Conservation (phyloP, 2,797 vertebrate species). For the Oreochromis mossambicus region DNA sequence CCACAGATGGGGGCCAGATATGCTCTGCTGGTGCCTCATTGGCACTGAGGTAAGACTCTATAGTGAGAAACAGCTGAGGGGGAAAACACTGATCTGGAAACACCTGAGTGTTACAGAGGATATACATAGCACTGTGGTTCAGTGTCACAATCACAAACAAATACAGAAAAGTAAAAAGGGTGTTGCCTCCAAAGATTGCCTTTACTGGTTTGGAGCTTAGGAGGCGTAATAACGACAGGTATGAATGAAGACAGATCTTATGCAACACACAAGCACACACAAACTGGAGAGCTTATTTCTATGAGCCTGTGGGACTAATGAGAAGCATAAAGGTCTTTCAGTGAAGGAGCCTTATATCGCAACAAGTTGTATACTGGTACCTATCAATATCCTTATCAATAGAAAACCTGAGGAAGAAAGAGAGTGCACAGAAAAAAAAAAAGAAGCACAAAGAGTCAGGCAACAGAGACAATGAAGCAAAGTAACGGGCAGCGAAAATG, state of each 20-base stretch:
- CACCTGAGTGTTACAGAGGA: too few relatives aligned
- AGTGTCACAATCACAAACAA: too few relatives aligned
- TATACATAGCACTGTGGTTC: too few relatives aligned
- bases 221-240: neutral
- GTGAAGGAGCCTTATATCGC: conserved; percentile 78
- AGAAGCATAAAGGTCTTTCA: conserved; percentile 71
- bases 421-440: conserved; percentile 37
- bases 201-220: neutral
- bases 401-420: conserved; percentile 85
- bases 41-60: too few relatives aligned
- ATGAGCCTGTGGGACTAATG: conserved; percentile 36
- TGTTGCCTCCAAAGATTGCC: conserved; percentile 5
- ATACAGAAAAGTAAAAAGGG: neutral
- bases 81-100: too few relatives aligned
- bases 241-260: conserved; percentile 29
- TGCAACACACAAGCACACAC: conserved; percentile 28
- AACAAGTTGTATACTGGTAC: conserved; percentile 87
- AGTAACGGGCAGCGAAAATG: conserved; percentile 34
- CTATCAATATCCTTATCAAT: conserved; percentile 99
- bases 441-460: conserved; percentile 72
- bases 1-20: neutral
- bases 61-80: too few relatives aligned
- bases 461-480: conserved; percentile 63
- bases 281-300: conserved; percentile 37
- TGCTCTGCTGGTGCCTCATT: too few relatives aligned